phyloP scores from a whole-genome alignment of 2,113 vertebrate genomes.

The Orycteropus afer region DNA sequence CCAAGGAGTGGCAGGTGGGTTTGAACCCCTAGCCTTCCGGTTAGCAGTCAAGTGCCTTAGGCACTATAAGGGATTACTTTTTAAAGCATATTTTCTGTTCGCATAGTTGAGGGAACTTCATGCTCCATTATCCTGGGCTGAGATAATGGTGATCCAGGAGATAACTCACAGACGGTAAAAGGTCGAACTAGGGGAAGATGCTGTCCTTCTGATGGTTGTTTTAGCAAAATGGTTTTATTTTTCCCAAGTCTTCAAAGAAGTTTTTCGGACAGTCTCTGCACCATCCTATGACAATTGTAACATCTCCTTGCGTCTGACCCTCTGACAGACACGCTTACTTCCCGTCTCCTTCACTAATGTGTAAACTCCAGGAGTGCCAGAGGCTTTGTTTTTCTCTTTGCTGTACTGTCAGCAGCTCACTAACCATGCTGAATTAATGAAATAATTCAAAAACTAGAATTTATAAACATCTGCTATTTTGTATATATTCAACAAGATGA shows the following conservation, averaged over 20 bases:
- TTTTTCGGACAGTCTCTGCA: neutral
- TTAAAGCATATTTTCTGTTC: neutral
- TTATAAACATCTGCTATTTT: neutral
- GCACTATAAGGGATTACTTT: neutral
- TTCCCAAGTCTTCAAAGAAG: neutral
- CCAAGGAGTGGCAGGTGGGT: too few relatives aligned
- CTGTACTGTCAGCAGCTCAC: neutral
- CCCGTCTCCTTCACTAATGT: neutral
- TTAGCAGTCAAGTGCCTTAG: too few relatives aligned
- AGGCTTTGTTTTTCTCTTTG: neutral
- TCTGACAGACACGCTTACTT: neutral
- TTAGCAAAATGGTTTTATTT: neutral
- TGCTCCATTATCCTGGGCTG: neutral
- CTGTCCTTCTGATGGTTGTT: neutral
- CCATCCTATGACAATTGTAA: neutral
- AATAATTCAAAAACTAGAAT: slow-evolving; percentile 42
- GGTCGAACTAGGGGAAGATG: neutral
- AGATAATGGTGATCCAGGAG: neutral
- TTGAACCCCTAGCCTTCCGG: too few relatives aligned
- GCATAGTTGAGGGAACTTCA: neutral
- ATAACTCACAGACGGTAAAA: neutral
- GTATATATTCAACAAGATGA: slow-evolving; percentile 29
- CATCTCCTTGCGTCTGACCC: neutral
- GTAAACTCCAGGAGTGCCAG: neutral
- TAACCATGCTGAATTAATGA: slow-evolving; percentile 11